phyloP scores from a whole-genome alignment of 2,888 invertebrate genomes.

The Physocephala rufipes region DNA sequence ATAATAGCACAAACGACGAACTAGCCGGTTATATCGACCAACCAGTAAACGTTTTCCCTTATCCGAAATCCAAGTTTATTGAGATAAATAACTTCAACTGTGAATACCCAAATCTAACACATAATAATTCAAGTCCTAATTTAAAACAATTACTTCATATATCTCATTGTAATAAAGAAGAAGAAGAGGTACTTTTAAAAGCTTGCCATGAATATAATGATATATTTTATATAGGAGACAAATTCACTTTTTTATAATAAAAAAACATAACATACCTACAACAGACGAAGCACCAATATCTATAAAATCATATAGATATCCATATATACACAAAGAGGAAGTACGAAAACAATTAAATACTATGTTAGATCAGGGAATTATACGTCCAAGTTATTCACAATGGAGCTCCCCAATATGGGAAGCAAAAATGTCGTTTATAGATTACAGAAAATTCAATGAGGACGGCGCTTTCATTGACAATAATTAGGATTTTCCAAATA shows the following conservation, averaged over 20 bases:
- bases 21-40: background rate
- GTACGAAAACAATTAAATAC: slow-evolving; percentile 42
- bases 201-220: background rate
- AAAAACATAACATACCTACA: slow-evolving; percentile 40
- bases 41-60: background rate
- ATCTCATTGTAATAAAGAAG: background rate
- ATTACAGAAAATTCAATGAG: slow-evolving; percentile 28
- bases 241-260: slow-evolving; percentile 2
- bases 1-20: background rate
- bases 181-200: background rate
- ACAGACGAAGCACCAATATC: slow-evolving; percentile 44
- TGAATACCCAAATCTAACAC: background rate
- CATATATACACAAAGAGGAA: slow-evolving; percentile 49
- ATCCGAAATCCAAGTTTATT: background rate
- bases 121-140: background rate
- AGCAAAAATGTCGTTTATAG: slow-evolving; percentile 32
- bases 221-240: too few species aligned
- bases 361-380: slow-evolving; percentile 34
- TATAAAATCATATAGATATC: slow-evolving; percentile 42
- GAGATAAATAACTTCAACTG: background rate
- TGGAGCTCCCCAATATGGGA: too few species aligned
- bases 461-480: too few species aligned
- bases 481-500: too few species aligned
- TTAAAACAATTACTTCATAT: background rate
- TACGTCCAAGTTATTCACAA: slow-evolving; percentile 36